Evolutionary conservation across 2,797 vertebrate species (phyloP).

Genomic region (Gallirallus australis): DNA sequence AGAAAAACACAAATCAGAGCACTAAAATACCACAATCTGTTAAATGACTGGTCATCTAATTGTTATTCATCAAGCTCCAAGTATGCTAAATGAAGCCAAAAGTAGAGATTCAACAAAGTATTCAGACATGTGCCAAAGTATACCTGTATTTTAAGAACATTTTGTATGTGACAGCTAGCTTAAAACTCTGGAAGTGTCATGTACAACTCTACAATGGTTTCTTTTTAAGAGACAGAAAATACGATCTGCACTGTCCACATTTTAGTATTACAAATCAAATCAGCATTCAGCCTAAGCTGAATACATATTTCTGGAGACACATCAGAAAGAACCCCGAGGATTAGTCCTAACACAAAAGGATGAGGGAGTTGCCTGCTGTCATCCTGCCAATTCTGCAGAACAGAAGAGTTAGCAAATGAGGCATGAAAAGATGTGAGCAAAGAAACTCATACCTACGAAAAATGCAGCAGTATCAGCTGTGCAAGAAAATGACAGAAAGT

Average conservation of each 20-base stretch:
- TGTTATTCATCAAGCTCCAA: not conserved
- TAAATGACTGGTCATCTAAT: not conserved
- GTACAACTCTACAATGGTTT: not conserved
- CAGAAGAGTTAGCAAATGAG: slow-evolving; percentile 51
- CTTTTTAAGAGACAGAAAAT: slow-evolving; percentile 8
- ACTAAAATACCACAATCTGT: not conserved
- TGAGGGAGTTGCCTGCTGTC: slow-evolving; percentile 50
- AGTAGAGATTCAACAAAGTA: not conserved
- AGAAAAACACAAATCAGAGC: slow-evolving; percentile 12
- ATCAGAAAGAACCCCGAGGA: slow-evolving; percentile 48
- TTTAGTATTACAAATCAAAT: slow-evolving; percentile 15
- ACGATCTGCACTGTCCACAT: not conserved
- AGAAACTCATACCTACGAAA: slow-evolving; percentile 5
- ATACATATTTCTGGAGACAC: slow-evolving; percentile 20
- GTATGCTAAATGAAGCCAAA: not conserved
- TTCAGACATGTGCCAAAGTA: not conserved
- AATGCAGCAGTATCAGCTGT: not conserved
- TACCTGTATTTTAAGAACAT: not conserved
- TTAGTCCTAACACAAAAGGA: slow-evolving; percentile 54
- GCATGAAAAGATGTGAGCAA: slow-evolving; percentile 39
- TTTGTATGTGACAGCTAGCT: not conserved
- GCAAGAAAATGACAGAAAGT: not conserved
- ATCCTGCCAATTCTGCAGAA: slow-evolving; percentile 51
- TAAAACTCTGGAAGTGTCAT: not conserved
- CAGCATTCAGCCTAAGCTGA: slow-evolving; percentile 7